These are phyloP conservation scores for Betta splendens DNA, from an alignment of 2,797 vertebrate genomes.

Conservation along the genomic window DNA sequence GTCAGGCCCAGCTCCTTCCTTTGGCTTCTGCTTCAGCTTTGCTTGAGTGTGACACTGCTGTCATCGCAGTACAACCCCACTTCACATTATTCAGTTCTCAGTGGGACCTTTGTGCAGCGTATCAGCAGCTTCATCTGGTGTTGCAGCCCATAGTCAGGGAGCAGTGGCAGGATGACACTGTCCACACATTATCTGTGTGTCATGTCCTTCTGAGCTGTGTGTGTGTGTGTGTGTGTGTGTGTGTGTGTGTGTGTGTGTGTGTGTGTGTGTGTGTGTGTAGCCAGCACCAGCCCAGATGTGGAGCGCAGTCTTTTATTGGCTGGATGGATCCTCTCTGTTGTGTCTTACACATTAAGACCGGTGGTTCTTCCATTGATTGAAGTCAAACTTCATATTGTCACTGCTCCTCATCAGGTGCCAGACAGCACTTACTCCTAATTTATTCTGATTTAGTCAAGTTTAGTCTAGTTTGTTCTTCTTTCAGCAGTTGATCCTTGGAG, in stretches of 20 bases:
- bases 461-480: too few relatives aligned
- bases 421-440: too few relatives aligned
- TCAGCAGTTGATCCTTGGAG: too few relatives aligned
- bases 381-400: too few relatives aligned
- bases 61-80: constrained; percentile 4
- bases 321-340: too few relatives aligned
- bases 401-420: too few relatives aligned
- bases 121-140: constrained; percentile 47
- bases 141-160: constrained; percentile 13
- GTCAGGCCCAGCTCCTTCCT: background rate
- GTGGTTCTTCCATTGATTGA: too few relatives aligned
- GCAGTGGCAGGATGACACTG: constrained; percentile 20
- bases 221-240: background rate
- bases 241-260: background rate
- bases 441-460: too few relatives aligned
- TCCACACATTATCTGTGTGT: constrained; percentile 43
- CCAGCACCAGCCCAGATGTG: too few relatives aligned
- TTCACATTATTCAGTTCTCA: constrained; percentile 44
- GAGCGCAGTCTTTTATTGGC: too few relatives aligned
- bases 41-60: background rate
- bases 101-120: constrained; percentile 42
- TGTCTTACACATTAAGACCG: too few relatives aligned
- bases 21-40: background rate
- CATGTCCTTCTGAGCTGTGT: constrained; percentile 2
- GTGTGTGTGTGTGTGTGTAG: too few relatives aligned